Evolutionary conservation across 2,113 vertebrate species (phyloP), one percentile per base, ranked within the genome.

Genomic region (Chrysochloris asiatica): DNA sequence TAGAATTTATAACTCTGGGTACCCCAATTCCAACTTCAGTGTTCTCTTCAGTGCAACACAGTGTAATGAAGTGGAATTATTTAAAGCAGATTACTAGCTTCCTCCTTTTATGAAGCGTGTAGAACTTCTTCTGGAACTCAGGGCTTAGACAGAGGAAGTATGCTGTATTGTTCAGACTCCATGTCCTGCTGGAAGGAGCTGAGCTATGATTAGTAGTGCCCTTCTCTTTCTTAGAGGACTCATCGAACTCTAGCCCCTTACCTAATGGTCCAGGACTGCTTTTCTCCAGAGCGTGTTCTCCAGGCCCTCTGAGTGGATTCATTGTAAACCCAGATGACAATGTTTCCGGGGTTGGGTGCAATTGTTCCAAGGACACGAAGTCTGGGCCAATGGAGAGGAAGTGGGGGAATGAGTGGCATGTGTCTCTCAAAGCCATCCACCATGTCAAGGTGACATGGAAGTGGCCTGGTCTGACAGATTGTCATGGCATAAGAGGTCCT

Each of bases 401-500:
- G 41, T 4, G 26, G 43, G n/a, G 14, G 48, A 94, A 91, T 80
- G 88, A 91, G 91, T 33, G 41, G 73, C 59, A 88, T 33, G 63
- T 50, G 33, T 30, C n/a, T 92, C 90, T 79, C n/a, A 63, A 30
- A 52, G 45, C 47, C 82, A 72, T 4, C 61, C 67, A 78, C 17
- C 82, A 87, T 73, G 52, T 26, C 3, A 3, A 43, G n/a, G 28
- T 61, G 69, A 71, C n/a, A 33, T 2, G 63, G 47, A 73, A 43
- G 30, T 48, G 5, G 82, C 41, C 67, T 36, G 87, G 63, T 48
- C 22, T 50, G 16, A 78, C 59, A 86, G 65, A 7, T 28, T 48
- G 8, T 56, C 8, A 8, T 12, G 63, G 50, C 45, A 43, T 8
- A 22, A 52, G 33, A 76, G 48, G 16, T 41, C 19, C 30, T 75